phyloP scores from a whole-genome alignment of 2,888 invertebrate species.

The Dicycla oo region DNA sequence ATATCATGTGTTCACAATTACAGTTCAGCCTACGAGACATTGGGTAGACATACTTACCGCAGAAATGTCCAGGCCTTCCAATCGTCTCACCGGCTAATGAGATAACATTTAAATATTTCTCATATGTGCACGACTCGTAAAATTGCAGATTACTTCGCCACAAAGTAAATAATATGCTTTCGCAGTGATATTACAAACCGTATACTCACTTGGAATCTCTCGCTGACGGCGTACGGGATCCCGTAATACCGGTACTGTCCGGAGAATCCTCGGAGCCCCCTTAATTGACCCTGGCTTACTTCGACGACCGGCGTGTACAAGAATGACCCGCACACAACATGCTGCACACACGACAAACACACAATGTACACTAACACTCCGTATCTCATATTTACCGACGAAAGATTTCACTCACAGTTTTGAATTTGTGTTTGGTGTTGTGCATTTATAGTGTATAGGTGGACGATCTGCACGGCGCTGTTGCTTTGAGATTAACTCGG shows the following conservation, averaged over 20 bases:
- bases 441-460: constrained; percentile 7
- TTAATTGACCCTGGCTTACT: constrained; percentile 77
- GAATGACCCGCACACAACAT: constrained; percentile 44
- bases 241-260: constrained; percentile 82
- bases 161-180: too few species aligned
- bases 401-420: constrained; percentile 24
- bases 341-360: constrained; percentile 36
- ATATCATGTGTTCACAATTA: background rate
- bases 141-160: constrained; percentile 44
- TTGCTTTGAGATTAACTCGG: background rate
- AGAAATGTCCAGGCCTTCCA: background rate
- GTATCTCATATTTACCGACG: constrained; percentile 45
- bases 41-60: background rate
- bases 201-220: constrained; percentile 81
- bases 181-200: constrained; percentile 34
- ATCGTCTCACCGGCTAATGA: background rate
- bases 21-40: background rate
- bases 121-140: constrained; percentile 19
- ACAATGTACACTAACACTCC: constrained; percentile 28
- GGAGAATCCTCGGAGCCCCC: constrained; percentile 76
- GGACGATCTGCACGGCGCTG: background rate
- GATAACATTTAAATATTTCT: constrained; percentile 30
- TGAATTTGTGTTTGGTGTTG: background rate
- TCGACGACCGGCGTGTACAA: constrained; percentile 75
- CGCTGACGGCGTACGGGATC: constrained; percentile 82